Evolutionary conservation across 1,140 invertebrate species (phyloP), one percentile per base, ranked within the genome.

Genomic region (Dendroctonus ponderosae): DNA sequence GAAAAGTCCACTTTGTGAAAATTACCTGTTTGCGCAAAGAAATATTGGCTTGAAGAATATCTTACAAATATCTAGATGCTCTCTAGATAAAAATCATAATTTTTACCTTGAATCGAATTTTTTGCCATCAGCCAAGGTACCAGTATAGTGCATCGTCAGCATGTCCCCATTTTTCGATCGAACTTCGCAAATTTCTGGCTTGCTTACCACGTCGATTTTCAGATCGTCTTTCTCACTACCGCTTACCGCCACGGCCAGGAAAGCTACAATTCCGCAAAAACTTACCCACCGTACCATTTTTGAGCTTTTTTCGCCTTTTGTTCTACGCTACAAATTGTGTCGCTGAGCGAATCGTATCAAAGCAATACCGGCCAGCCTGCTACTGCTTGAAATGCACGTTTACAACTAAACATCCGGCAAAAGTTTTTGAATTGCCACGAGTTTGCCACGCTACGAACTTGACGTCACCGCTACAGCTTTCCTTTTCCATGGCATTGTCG

Each of bases 141-240:
- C 94, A 42, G 89, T 92, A 77, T 97, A 97, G 79, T 97, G 94
- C 93, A 97, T 96, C 52, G 91, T 92, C 42, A 97, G 85, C 83
- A 90, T 89, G 79, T 96, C 92, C 39, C 92, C 91, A 66, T 86
- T 86, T 79, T 94, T 93, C n/a, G 91, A 87, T 78, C 90, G 91
- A 70, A 84, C 80, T 4, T 88, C 86, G 83, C 94, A 96, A 50
- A 86, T 83, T 72, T 94, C 92, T 3, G 92, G 90, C 66, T 86
- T 85, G 79, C 85, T 88, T 11, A 91, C 71, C 58, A 87, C 86
- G 71, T 96, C 93, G 70, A 95, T 87, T 82, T 95, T 93, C 50
- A 96, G 83, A 72, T 86, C 84, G 62, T 83, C 76, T 43, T 71
- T 58, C 7, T 58, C 51, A 41, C 26, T 62, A 40, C 14, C 46